These are phyloP conservation scores for Parochlus steinenii DNA, from an alignment of 2,888 invertebrate genomes.

Conservation along the genomic window DNA sequence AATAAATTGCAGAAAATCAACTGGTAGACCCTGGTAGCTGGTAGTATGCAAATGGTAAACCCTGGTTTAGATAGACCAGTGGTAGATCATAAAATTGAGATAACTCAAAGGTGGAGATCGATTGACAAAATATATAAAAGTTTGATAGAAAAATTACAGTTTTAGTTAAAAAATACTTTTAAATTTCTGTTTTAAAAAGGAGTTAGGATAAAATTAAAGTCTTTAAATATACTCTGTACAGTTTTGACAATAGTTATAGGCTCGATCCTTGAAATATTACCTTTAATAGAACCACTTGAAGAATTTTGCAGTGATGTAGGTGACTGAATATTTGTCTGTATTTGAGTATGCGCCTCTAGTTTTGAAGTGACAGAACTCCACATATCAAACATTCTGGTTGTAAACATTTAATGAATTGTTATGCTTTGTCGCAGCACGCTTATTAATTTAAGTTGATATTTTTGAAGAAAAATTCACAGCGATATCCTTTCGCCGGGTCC, in stretches of 20 bases:
- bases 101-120: too few relatives aligned
- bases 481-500: not conserved
- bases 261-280: too few relatives aligned
- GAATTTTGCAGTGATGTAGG: slow-evolving; percentile 25
- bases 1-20: too few relatives aligned
- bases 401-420: slow-evolving; percentile 25
- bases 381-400: slow-evolving; percentile 34
- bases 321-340: slow-evolving; percentile 32
- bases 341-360: slow-evolving; percentile 31
- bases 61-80: too few relatives aligned
- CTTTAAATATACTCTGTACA: not conserved
- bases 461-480: not conserved
- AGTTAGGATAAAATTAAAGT: not conserved
- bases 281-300: slow-evolving; percentile 33
- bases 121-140: too few relatives aligned
- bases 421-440: not conserved
- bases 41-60: too few relatives aligned
- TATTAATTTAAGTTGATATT: slow-evolving; percentile 2
- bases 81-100: too few relatives aligned
- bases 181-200: not conserved
- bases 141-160: too few relatives aligned
- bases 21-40: too few relatives aligned
- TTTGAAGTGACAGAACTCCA: slow-evolving; percentile 33
- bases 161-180: not conserved
- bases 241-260: not conserved